Base-by-base conservation (phyloP, 2,113 vertebrate species). In the Bubalus kerabau region DNA sequence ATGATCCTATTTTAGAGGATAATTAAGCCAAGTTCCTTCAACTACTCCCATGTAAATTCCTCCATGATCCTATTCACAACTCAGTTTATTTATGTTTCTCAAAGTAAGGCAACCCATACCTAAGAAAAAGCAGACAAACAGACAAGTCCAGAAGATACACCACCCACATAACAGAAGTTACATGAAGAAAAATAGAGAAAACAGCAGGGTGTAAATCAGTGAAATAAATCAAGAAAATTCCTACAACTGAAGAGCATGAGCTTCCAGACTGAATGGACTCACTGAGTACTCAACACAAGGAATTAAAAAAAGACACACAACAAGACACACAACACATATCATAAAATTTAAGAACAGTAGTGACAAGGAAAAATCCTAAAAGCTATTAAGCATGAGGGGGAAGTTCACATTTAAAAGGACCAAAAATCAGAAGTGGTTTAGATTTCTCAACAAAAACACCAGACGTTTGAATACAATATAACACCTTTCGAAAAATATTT, bases 401-500 rank as follows among this genome's bases (percentile, higher is more conserved):
- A 36, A 71, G 43, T 32, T 67, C 74, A 95, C 16, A 71, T 71
- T 84, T 82, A 80, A 96, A 81, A 88, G 23, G 26, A 96, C 21
- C 17, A 94, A 92, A 97, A 74, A 82, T 87, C 40, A 82, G 60
- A 86, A 96, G n/a, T 90, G 32, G 60, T 97, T 94, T 86, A n/a
- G 28, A 57, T 90, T 94, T 94, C 71, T 83, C 60, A 94, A 67
- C 36, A 92, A 96, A 89, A 92, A 85, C 2, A 64, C 26, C 36
- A 36, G 12, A 94, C 87, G 10, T 15, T 15, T 96, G 40, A 94
- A 64, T 59, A 92, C 10, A 59, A 82, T 8, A 60, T 40, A 87
- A 90, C 5, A 52, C 50, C 17, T 36, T 83, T 56, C 19, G 56
- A 83, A 83, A 56, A 56, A 83, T 2, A 7, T 36, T 82, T 50